Percentiles rank a stretch among this genome's conserved stretches.
Conservation (phyloP, 1,140 invertebrate species). For the Dendroctonus valens region DNA sequence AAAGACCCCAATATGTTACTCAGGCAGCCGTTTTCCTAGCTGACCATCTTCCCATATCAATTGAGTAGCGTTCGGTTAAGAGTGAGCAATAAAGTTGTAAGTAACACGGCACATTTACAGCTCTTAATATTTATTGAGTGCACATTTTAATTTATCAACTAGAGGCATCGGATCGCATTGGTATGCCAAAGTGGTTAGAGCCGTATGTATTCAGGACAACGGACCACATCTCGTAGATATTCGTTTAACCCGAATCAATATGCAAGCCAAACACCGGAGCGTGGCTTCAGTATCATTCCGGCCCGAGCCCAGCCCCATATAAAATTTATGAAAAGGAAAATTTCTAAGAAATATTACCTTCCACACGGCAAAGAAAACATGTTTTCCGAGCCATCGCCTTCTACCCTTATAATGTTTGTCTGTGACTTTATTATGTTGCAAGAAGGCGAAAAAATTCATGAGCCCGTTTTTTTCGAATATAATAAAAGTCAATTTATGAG, state of each 20-base stretch:
- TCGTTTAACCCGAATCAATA: constrained; percentile 41
- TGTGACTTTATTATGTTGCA: constrained; percentile 31
- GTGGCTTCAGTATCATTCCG: constrained; percentile 27
- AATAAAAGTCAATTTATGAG: constrained; percentile 12
- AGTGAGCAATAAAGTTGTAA: constrained; percentile 9
- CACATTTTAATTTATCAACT: constrained; percentile 10
- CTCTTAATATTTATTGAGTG: constrained; percentile 17
- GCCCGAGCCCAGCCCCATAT: constrained; percentile 34
- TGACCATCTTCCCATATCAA: too few species aligned
- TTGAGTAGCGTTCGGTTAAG: neutral
- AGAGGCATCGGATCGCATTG: constrained; percentile 5
- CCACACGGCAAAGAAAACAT: constrained; percentile 25
- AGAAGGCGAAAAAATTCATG: constrained; percentile 17
- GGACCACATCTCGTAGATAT: constrained; percentile 28
- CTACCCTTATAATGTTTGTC: constrained; percentile 19
- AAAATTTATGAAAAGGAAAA: constrained; percentile 46
- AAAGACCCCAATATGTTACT: too few species aligned
- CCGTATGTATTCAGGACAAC: constrained; percentile 20
- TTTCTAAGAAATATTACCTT: constrained; percentile 36
- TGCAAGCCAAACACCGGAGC: constrained; percentile 38
- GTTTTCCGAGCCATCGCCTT: constrained; percentile 30
- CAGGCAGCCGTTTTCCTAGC: too few species aligned
- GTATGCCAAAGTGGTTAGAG: constrained; percentile 13
- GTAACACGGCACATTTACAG: constrained; percentile 8
- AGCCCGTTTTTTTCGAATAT: constrained; percentile 8